phyloP scores from a whole-genome alignment of 2,797 vertebrate species.

The Neosilurus hyrtlii region DNA sequence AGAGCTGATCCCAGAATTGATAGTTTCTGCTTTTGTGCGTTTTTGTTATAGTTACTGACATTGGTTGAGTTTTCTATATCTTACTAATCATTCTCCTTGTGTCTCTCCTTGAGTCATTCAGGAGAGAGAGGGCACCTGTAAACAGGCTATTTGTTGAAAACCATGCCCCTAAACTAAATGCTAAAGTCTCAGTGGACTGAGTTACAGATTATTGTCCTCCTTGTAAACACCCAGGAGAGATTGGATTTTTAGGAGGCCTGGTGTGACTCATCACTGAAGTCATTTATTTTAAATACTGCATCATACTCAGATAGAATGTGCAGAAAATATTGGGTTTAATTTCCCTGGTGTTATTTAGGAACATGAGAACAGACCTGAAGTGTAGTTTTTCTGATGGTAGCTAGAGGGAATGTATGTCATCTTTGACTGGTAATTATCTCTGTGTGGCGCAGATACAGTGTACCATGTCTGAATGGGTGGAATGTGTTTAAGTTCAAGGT shows the following conservation, averaged over 20 bases:
- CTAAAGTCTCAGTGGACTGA: background rate
- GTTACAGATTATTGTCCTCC: background rate
- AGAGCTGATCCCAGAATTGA: background rate
- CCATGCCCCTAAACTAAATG: background rate
- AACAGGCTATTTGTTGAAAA: background rate
- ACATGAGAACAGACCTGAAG: conserved; percentile 18
- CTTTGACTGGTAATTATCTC: conserved; percentile 64
- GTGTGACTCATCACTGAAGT: background rate
- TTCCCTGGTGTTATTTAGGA: background rate
- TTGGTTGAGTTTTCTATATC: background rate
- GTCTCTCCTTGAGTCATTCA: background rate
- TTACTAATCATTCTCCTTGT: background rate
- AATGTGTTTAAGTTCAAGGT: background rate
- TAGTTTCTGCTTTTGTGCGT: background rate
- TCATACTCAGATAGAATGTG: background rate
- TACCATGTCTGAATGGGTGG: background rate
- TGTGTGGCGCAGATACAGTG: conserved; percentile 39
- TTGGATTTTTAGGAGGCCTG: conserved; percentile 50
- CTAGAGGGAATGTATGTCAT: conserved; percentile 20
- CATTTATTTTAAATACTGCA: background rate
- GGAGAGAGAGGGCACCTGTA: background rate
- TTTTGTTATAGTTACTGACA: background rate
- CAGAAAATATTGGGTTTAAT: background rate
- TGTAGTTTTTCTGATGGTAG: conserved; percentile 36
- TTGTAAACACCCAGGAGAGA: conserved; percentile 36